Base-by-base conservation (phyloP, 2,888 invertebrate genomes). In the Nematopogon swammerdamellus region DNA sequence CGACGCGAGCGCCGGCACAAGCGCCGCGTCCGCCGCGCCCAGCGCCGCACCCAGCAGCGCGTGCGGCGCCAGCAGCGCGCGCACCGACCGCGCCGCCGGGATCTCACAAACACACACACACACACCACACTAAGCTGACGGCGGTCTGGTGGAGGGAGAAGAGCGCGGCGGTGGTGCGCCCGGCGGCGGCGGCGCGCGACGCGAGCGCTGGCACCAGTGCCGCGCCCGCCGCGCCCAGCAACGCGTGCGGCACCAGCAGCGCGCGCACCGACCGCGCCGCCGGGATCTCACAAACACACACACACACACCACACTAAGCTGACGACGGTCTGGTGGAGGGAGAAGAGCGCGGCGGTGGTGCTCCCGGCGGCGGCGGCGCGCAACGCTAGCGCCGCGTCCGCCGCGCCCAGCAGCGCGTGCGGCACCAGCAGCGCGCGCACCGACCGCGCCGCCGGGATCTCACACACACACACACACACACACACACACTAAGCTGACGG, bases 121-220 rank as follows among this genome's bases (percentile, higher is more conserved):
- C 8, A 25, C 25, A 25, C 5, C 8, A 6, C 25, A 25, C n/a
- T n/a, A n/a, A n/a, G 58, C 71, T 71, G 48, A 66, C 62, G 19
- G 74, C 70, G 47, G 67, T 69, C 57, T 76, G 74, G 55, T 74
- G 61, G 55, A 74, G 62, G 46, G 74, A 74, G 49, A 74, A 74
- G 55, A 74, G 62, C 46, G 74, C 74, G 49, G 75, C 74, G 57
- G 46, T 62, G 66, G 36, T 72, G 67, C 43, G 57, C 54, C 3
- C 53, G 54, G 60, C 64, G 55, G 25, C 8, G 20, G 58, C 57
- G 43, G 54, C 56, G 3, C 62, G 63, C 55, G 60, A 61, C 54
- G 65, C 56, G 56, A 70, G 64, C 54, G 70, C 70, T 49, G 73
- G 77, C 60, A 77, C 71, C 60, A 77, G 65, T 61, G 76, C 79